These are phyloP conservation scores for Drosophila saltans DNA, from an alignment of 1,140 invertebrate species.

Conservation along the genomic window DNA sequence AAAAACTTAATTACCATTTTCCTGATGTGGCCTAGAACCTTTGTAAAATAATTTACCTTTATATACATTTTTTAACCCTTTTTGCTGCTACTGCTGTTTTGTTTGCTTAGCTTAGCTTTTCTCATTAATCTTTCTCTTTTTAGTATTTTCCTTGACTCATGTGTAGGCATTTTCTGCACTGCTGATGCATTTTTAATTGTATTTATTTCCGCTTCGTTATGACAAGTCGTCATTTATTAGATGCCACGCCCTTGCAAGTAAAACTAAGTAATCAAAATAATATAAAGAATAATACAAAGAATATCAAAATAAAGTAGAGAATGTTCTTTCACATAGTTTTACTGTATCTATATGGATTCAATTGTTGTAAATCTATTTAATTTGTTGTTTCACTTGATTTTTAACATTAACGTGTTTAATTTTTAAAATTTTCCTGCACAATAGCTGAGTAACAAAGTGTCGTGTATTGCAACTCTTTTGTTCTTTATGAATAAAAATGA, in stretches of 20 bases:
- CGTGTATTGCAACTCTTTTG: not conserved
- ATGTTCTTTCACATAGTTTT: no score
- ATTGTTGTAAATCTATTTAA: no score
- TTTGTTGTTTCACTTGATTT: not conserved
- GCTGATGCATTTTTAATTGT: conserved; percentile 81
- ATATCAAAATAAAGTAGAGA: no score
- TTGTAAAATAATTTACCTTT: conserved; percentile 14
- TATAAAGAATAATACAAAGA: no score
- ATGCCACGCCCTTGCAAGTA: conserved; percentile 14
- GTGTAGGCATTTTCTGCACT: conserved; percentile 31
- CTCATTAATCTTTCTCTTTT: not conserved
- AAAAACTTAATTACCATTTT: conserved; percentile 6
- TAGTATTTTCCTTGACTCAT: conserved; percentile 17
- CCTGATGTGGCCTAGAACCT: no score
- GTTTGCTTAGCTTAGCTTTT: conserved; percentile 19
- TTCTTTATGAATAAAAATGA: conserved; percentile 5
- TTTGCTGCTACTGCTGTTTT: conserved; percentile 17
- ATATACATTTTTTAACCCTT: not conserved
- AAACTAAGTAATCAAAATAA: not conserved
- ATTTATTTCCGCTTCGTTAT: conserved; percentile 73
- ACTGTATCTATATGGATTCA: no score
- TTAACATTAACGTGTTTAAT: not conserved
- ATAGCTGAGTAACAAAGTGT: not conserved
- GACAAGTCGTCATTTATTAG: conserved; percentile 74
- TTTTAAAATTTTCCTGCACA: not conserved